Evolutionary conservation across 2,113 vertebrate species (phyloP).

Genomic region (Ovis aries): ARS-UI_Ramb_v3.0 NC_056054.1:125066501-125067000

Average conservation of each 20-base stretch:
- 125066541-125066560: neutral
- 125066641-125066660: neutral
- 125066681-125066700: neutral
- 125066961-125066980: neutral
- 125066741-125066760: neutral
- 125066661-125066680: neutral
- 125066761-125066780: neutral
- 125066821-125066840: neutral
- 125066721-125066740: neutral
- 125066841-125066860: no score
- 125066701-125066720: neutral
- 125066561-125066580: neutral
- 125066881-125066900: neutral
- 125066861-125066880: neutral
- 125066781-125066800: neutral
- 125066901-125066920: neutral
- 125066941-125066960: neutral
- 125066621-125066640: neutral
- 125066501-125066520: neutral
- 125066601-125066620: neutral
- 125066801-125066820: neutral
- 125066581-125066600: neutral
- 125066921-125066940: neutral
- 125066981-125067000: neutral
- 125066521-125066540: neutral